Percentiles rank a stretch among this genome's conserved stretches.
phyloP scores from a whole-genome alignment of 2,797 vertebrate species.

The Protonibea diacanthus region DNA sequence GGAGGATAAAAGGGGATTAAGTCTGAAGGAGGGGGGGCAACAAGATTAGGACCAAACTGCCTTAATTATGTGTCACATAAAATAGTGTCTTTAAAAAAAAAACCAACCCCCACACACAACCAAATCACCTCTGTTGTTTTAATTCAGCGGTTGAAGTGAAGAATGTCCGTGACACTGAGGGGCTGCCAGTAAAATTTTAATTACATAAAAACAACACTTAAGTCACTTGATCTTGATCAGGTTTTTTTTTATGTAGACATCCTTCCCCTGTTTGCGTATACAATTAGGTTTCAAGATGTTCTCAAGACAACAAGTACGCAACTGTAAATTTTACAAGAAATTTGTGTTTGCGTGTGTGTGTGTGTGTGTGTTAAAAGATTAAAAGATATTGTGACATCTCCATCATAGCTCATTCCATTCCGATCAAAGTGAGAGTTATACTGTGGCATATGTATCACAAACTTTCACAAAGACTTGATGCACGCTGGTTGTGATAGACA shows the following conservation, averaged over 20 bases:
- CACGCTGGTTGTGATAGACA: neutral
- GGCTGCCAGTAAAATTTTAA: slow-evolving; percentile 25
- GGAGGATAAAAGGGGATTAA: slow-evolving; percentile 24
- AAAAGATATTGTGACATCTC: no score
- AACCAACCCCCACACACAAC: slow-evolving; percentile 16
- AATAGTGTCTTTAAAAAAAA: slow-evolving; percentile 23
- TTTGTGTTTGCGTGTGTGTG: neutral
- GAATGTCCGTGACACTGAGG: slow-evolving; percentile 25
- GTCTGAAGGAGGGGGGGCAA: neutral
- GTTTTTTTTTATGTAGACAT: slow-evolving; percentile 21
- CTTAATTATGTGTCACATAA: slow-evolving; percentile 46
- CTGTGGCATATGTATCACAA: no score
- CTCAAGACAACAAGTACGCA: neutral
- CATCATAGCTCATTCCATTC: no score
- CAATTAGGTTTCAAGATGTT: slow-evolving; percentile 3
- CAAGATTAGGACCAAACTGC: slow-evolving; percentile 30
- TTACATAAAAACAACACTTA: slow-evolving; percentile 24
- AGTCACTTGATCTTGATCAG: slow-evolving; percentile 8
- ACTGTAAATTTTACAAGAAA: neutral
- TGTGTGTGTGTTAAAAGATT: no score
- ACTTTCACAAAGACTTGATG: neutral
- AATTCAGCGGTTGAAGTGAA: slow-evolving; percentile 35
- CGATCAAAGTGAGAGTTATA: no score
- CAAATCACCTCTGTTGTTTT: slow-evolving; percentile 36
- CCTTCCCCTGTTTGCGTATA: neutral